Evolutionary conservation across 2,797 vertebrate genomes (phyloP), one percentile per base, ranked within the genome.

Genomic region (Pogoniulus pusillus): DNA sequence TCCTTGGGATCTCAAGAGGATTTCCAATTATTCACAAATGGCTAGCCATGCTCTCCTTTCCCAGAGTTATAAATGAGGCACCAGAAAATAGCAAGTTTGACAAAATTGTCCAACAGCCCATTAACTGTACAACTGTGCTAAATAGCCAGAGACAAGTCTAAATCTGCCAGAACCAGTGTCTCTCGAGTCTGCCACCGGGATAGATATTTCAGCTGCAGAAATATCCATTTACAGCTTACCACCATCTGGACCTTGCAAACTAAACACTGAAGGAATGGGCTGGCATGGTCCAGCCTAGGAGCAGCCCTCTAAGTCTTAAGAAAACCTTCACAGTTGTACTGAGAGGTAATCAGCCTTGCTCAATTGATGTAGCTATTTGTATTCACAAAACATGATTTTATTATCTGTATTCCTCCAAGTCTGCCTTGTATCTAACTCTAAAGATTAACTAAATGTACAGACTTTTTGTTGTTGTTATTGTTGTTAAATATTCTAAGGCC

Each of bases 21-120:
- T 97, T 97, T 96, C 91, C 95, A 96, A 90, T 97, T 96, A 96
- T 96, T 97, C 93, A 96, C 94, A 94, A 96, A 94, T 86, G 95
- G 91, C 96, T 97, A 97, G 95, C 90, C 34, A 9, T 93, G 94
- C 70, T 12, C 55, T 94, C 80, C 83, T 90, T 95, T 87, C 85
- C 87, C 84, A 73, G 41, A 96, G 92, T 95, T 96, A 96, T 63
- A 94, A 93, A 94, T 69, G 37, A 97, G 93, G 91, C 95, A 94
- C 95, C 82, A 96, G 91, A 96, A 97, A 96, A 96, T 60, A 97
- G 92, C 81, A 90, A 92, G 90, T 95, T 96, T 95, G 91, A 96
- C 91, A 94, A 91, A 97, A 96, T 82, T 93, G 93, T 90, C 94
- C 90, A 92, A 85, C 57, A 97, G 64, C 81, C 93, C 91, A 95